A percentile compares a stretch with the other conserved stretches of the same genome.
phyloP scores from a whole-genome alignment of 2,888 invertebrate species.

The Creontiades dilutus region DNA sequence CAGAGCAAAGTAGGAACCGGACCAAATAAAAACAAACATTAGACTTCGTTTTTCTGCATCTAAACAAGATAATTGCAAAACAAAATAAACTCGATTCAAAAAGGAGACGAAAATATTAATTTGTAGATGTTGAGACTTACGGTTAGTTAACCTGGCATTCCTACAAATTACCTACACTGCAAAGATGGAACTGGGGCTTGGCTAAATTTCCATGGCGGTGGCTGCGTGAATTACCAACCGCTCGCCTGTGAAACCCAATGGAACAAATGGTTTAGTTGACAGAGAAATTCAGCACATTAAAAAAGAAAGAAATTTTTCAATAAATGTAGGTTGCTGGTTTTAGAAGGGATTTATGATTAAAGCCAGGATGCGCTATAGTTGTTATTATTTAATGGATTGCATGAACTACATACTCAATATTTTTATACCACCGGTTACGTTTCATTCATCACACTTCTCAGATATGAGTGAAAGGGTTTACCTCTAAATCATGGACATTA shows the following conservation, averaged over 20 bases:
- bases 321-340: not conserved
- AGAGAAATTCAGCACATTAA: slow-evolving; percentile 40
- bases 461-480: too few relatives aligned
- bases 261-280: slow-evolving; percentile 67
- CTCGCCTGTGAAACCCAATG: slow-evolving; percentile 74
- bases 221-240: slow-evolving; percentile 72
- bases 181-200: slow-evolving; percentile 57
- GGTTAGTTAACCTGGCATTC: slow-evolving; percentile 5
- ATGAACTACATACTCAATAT: too few relatives aligned
- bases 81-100: slow-evolving; percentile 2
- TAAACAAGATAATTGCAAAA: slow-evolving; percentile 42
- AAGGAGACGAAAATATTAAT: slow-evolving; percentile 27
- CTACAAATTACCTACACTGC: slow-evolving; percentile 68
- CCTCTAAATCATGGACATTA: too few relatives aligned
- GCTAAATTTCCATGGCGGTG: slow-evolving; percentile 72
- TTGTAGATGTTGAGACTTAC: slow-evolving; percentile 51
- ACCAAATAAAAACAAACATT: slow-evolving; percentile 47
- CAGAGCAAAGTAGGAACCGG: slow-evolving; percentile 47
- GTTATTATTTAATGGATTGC: too few relatives aligned
- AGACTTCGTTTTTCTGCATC: not conserved
- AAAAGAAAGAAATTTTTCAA: slow-evolving; percentile 41
- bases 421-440: too few relatives aligned
- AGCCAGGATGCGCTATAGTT: not conserved
- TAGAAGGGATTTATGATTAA: not conserved
- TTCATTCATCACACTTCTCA: too few relatives aligned